phyloP scores from a whole-genome alignment of 2,888 invertebrate species.

The Volucella inflata region DNA sequence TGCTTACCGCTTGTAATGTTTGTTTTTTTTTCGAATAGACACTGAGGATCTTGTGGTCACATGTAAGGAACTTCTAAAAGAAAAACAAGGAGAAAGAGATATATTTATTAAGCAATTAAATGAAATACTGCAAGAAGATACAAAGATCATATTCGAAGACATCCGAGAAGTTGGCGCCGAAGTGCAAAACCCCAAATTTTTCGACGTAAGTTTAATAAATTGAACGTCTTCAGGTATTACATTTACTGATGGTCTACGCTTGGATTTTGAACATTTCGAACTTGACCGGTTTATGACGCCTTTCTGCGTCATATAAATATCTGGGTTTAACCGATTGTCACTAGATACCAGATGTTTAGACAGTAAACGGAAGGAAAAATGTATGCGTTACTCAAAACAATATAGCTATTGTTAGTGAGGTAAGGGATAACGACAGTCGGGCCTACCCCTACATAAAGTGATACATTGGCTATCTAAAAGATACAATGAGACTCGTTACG shows the following conservation, averaged over 20 bases:
- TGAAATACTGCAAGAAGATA: constrained; percentile 90
- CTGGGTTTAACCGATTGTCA: no score
- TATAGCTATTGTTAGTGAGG: no score
- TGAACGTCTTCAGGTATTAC: background rate
- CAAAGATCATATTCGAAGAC: constrained; percentile 88
- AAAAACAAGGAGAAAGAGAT: constrained; percentile 87
- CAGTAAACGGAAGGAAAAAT: no score
- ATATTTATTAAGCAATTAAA: constrained; percentile 89
- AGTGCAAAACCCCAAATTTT: constrained; percentile 84
- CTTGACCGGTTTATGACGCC: no score
- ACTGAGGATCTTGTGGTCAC: constrained; percentile 82
- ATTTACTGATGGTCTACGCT: background rate
- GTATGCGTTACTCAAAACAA: no score
- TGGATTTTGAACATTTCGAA: no score
- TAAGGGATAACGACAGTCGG: no score
- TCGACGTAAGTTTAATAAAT: constrained; percentile 78
- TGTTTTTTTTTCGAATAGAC: constrained; percentile 62
- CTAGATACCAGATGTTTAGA: no score
- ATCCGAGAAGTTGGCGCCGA: constrained; percentile 90
- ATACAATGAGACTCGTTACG: no score
- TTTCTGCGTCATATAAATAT: no score
- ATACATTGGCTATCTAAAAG: no score
- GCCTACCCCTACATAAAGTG: no score
- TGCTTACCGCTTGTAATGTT: background rate
- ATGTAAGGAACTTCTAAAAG: constrained; percentile 87